These are phyloP conservation scores for Whitmania pigra DNA, from an alignment of 1,140 invertebrate genomes.

Conservation along the genomic window DNA sequence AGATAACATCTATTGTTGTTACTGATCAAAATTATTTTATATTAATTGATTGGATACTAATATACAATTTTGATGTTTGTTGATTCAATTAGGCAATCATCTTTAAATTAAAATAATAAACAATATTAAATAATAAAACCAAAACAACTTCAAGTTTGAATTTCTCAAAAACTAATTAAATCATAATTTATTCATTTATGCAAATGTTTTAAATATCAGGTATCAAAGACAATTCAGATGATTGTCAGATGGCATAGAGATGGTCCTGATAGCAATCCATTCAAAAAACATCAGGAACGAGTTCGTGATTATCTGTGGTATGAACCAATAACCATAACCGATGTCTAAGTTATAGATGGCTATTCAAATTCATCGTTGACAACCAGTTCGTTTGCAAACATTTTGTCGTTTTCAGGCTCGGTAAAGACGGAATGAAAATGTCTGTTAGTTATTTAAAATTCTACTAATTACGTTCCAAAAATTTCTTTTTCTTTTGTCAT, in stretches of 20 bases:
- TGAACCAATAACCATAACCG: neutral
- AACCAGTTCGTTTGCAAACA: too few relatives aligned
- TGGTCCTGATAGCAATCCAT: constrained; percentile 28
- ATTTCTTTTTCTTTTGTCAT: too few relatives aligned
- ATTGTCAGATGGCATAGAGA: constrained; percentile 33
- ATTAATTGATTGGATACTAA: neutral
- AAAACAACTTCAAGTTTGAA: too few relatives aligned
- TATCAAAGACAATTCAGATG: constrained; percentile 37
- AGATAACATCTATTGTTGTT: too few relatives aligned
- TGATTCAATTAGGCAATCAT: neutral
- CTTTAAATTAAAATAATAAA: neutral
- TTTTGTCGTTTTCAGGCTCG: constrained; percentile 27
- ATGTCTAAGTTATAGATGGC: neutral
- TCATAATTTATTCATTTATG: too few relatives aligned
- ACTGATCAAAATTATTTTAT: neutral
- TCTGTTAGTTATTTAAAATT: constrained; percentile 27
- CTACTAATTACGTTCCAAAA: neutral
- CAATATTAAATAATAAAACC: too few relatives aligned
- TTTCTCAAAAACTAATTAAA: neutral
- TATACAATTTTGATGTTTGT: neutral
- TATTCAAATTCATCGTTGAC: too few relatives aligned
- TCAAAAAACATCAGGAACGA: constrained; percentile 31
- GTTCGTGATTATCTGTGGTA: constrained; percentile 36
- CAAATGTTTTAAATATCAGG: too few relatives aligned
- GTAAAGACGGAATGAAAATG: constrained; percentile 39